These are phyloP conservation scores for Erithacus rubecula DNA, from an alignment of 2,797 vertebrate genomes.

Conservation along the genomic window DNA sequence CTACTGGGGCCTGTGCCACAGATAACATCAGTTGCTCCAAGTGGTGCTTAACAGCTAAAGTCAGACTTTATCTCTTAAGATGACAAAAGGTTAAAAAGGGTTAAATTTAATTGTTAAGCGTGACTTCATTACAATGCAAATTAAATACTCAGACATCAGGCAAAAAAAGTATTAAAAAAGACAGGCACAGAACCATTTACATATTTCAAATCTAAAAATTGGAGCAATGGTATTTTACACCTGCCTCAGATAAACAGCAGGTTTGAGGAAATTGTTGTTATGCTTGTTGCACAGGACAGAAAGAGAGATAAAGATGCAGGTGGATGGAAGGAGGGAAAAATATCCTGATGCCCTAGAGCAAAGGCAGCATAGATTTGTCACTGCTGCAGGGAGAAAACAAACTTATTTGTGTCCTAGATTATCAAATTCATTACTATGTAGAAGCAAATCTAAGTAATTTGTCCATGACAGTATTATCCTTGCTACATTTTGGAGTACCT, in stretches of 20 bases:
- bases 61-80: neutral
- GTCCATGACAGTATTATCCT: neutral
- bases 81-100: neutral
- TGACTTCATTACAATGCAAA: neutral
- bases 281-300: neutral
- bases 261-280: neutral
- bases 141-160: neutral
- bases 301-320: neutral
- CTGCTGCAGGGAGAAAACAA: neutral
- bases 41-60: neutral
- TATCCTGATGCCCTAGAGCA: neutral
- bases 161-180: neutral
- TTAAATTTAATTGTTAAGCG: neutral
- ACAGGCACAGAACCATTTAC: neutral
- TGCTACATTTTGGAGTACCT: neutral
- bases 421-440: neutral
- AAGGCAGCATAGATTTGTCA: neutral
- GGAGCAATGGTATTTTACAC: neutral
- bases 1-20: neutral
- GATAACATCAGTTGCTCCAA: neutral
- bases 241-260: neutral
- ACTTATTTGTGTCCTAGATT: neutral
- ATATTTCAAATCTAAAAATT: neutral
- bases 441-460: neutral
- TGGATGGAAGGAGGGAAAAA: neutral